Base-by-base conservation (phyloP, 2,797 vertebrate species). In the Chaetodon trifasciatus region DNA sequence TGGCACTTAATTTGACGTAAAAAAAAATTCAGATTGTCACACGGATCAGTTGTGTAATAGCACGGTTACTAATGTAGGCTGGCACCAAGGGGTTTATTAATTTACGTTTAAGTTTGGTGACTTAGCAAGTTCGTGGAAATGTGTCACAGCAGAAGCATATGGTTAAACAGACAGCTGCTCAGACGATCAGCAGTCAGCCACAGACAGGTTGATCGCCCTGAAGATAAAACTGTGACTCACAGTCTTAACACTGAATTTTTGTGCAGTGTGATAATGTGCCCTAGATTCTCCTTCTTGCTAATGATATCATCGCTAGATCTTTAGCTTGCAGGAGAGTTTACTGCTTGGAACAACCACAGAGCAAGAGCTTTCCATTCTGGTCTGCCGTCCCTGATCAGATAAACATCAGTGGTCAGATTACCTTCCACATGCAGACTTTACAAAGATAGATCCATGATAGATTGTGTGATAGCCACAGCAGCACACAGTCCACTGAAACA, bases 161-260 rank as follows among this genome's bases (percentile, higher is more conserved):
- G 70, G 39, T 63, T 61, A 16, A 52, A 49, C 44, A 32, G 23
- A 50, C 73, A 73, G 69, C 62, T 76, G 39, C 69, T 75, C 15
- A 13, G 52, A 21, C 28, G 15, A 13, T 4, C 44, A 66, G 64
- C 53, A 44, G 10, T 28, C 23, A 37, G 53, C 9, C 37, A 42
- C 70, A 50, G 74, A 58, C 82, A 83, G 40, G 63, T 77, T 81
- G 69, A 70, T 65, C 23, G 0, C 1, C 57, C 44, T 56, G 21
- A 58, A 62, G 46, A 60, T 55, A 60, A 42, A 74, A 69, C 64
- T 52, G 44, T 91, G 86, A 91, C 85, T 90, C 86, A 82, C 1
- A 4, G 70, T 56, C 32, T 61, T 47, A 46, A 64, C 73, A 47
- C 63, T 44, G 58, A 42, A 79, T 85, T 35, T 79, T 80, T 85